A percentile compares a stretch with the other conserved stretches of the same genome.
Evolutionary conservation across 92 coral and sea anemone genomes (phyloP).

Genomic region (Virgularia gustaviana): DNA sequence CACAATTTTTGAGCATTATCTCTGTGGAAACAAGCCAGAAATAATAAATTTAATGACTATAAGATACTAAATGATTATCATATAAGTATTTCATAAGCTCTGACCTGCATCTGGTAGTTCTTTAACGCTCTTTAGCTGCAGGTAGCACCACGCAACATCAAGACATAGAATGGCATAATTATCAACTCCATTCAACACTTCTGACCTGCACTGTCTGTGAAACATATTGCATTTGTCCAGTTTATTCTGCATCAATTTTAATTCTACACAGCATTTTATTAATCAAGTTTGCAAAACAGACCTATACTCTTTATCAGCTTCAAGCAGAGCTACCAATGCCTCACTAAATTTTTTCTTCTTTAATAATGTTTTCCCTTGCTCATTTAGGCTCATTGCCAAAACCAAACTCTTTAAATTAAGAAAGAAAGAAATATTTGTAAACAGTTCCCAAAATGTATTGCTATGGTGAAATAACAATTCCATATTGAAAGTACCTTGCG

Average conservation of each 20-base stretch:
- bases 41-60: background rate
- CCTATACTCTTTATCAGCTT: conserved; percentile 90
- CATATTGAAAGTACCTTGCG: conserved; percentile 79
- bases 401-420: conserved; percentile 67
- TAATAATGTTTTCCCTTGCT: conserved; percentile 69
- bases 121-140: conserved; percentile 72
- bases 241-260: background rate
- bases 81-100: background rate
- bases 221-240: background rate
- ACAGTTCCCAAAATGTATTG: background rate
- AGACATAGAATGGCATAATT: conserved; percentile 90
- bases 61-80: background rate
- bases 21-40: conserved; percentile 44
- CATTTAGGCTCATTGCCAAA: conserved; percentile 83
- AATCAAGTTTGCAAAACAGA: conserved; percentile 1
- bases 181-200: conserved; percentile 83
- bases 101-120: conserved; percentile 90
- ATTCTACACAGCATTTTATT: background rate
- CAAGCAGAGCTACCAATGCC: conserved; percentile 75
- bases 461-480: too few relatives aligned
- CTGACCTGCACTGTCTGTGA: conserved; percentile 77
- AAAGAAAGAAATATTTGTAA: background rate
- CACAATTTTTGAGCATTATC: conserved; percentile 62
- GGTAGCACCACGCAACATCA: conserved; percentile 93
- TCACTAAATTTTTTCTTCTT: conserved; percentile 67